Base-by-base conservation (phyloP, 2,888 invertebrate species). In the Criorhina ranunculi region DNA sequence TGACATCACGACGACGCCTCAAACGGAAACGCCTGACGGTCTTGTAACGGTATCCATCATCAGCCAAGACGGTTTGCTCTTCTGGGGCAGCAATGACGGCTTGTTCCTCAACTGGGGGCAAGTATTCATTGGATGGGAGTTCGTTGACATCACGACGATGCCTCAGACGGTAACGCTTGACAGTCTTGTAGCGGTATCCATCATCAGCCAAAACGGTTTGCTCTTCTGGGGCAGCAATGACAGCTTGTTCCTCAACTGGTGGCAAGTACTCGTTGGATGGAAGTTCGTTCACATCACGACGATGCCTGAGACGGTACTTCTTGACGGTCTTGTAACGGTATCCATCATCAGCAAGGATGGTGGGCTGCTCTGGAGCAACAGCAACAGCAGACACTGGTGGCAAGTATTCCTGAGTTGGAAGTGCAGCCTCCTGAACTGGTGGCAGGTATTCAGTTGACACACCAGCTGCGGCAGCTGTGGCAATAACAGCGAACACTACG, bases 131-230 rank as follows among this genome's bases (percentile, higher is more conserved):
- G 4, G 60, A 60, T 12, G 79, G 82, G 9, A 40, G 17, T 35
- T 35, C 35, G 35, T 9, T 87, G 2, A 89, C 90, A 82, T 89
- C 90, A 57, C 90, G 90, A 70, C 90, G 89, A 44, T 87, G 89
- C 37, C 89, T 89, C 11, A 81, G 49, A 69, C 87, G 88, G 8
- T 88, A 85, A 62, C 89, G 89, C 72, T 89, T 90, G 8, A 90
- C 90, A 49, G 89, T 89, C 88, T 90, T 90, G 88, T 90, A 90
- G 72, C 90, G 91, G 87, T 90, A 90, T 37, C 90, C 90, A 88
- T 91, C 90, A 88, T 91, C 89, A 67, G 87, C 86, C 11, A 88
- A 53, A 11, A 80, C 69, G 11, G 86, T 83, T 49, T 73, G 46
- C 19, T 29, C 17, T 17, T 17, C 8, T 17, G 57, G 33, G 24